phyloP scores from a whole-genome alignment of 2,113 vertebrate genomes.

The Melanocharis versteri region DNA sequence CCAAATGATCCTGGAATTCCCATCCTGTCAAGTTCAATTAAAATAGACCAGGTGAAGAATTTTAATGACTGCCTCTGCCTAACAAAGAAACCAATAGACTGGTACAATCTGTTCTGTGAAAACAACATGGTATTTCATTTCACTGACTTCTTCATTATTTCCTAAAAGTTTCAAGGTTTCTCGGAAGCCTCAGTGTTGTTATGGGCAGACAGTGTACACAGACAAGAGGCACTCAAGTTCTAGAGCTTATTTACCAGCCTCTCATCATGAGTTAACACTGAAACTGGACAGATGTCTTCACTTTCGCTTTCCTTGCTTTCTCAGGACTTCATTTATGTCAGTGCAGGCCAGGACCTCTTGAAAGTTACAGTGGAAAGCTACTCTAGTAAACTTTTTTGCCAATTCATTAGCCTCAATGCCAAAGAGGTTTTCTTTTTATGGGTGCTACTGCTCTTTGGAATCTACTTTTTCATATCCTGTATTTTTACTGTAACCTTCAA shows the following conservation, averaged over 20 bases:
- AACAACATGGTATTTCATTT: neutral
- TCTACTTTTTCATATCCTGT: neutral
- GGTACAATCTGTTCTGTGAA: neutral
- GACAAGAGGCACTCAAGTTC: neutral
- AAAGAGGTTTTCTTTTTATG: neutral
- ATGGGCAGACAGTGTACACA: neutral
- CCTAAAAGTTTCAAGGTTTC: neutral
- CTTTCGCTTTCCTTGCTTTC: neutral
- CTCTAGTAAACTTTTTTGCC: neutral
- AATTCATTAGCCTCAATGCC: neutral
- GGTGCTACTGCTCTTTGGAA: neutral
- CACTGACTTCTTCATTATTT: neutral
- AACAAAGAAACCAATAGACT: neutral
- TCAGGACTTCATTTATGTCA: neutral
- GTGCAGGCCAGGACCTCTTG: fast-evolving
- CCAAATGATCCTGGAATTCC: neutral
- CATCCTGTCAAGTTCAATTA: neutral
- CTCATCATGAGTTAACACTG: neutral
- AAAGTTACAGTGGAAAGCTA: neutral
- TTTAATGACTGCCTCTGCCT: neutral
- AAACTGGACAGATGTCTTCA: neutral
- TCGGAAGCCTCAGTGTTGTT: neutral
- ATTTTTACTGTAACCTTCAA: neutral
- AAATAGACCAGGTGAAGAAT: neutral
- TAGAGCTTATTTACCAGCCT: neutral